These are phyloP conservation scores for Gibbula magus DNA, from an alignment of 2,888 invertebrate genomes.

Conservation along the genomic window DNA sequence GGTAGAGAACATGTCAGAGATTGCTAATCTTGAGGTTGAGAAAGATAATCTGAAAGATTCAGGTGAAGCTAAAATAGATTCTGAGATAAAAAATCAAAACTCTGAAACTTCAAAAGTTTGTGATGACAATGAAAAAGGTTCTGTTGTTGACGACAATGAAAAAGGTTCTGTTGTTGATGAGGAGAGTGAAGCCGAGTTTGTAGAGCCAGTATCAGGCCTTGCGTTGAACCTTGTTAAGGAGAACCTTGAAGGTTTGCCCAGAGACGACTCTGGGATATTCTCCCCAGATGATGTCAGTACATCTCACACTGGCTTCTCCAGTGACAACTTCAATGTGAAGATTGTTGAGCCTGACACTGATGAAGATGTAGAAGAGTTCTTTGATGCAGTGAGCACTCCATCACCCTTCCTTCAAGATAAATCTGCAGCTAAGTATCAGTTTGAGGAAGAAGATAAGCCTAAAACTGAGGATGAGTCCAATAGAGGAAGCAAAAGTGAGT, in stretches of 20 bases:
- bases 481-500: neutral
- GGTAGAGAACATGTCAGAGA: neutral
- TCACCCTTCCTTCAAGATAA: neutral
- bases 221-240: neutral
- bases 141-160: neutral
- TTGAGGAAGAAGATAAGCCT: neutral
- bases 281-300: slow-evolving; percentile 4
- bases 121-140: neutral
- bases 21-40: neutral
- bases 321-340: neutral
- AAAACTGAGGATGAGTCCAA: neutral
- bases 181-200: neutral
- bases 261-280: slow-evolving; percentile 24
- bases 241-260: neutral
- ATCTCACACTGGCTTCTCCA: neutral
- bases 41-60: neutral
- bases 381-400: slow-evolving; percentile 39
- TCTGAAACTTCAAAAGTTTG: neutral
- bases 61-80: neutral
- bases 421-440: neutral
- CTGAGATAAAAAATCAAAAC: neutral
- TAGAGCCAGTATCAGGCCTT: neutral
- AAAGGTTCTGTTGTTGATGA: neutral
- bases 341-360: neutral
- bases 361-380: slow-evolving; percentile 37